Percentiles rank a stretch among this genome's conserved stretches.
These are phyloP conservation scores for Ornithoptera priamus DNA, from an alignment of 2,888 invertebrate species.

Conservation along the genomic window DNA sequence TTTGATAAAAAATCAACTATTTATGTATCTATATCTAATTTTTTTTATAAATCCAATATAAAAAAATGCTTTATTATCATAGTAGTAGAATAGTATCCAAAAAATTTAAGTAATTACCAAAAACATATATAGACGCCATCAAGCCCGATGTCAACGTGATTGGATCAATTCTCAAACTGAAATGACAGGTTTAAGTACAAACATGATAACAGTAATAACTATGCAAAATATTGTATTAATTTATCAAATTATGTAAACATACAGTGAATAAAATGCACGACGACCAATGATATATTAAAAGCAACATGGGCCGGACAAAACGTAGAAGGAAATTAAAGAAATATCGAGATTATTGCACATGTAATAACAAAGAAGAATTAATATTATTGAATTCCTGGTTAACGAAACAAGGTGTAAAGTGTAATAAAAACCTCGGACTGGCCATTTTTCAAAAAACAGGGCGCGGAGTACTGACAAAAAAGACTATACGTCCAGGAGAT, in stretches of 20 bases:
- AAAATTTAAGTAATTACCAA: too few relatives aligned
- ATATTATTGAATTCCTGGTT: constrained; percentile 79
- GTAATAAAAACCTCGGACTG: constrained; percentile 78
- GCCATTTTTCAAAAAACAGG: constrained; percentile 84
- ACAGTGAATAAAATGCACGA: constrained; percentile 5
- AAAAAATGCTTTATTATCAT: too few relatives aligned
- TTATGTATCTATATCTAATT: too few relatives aligned
- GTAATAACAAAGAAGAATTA: constrained; percentile 59
- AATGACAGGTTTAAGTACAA: neutral
- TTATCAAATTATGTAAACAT: neutral
- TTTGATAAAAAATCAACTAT: neutral
- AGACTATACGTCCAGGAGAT: constrained; percentile 76
- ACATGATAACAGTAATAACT: neutral
- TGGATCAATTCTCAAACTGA: neutral
- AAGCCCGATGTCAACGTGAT: neutral
- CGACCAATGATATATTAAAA: neutral
- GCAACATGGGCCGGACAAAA: constrained; percentile 75
- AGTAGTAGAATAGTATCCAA: too few relatives aligned
- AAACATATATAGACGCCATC: too few relatives aligned
- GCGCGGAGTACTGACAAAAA: constrained; percentile 85
- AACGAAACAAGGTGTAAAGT: constrained; percentile 74
- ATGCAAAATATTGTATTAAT: neutral
- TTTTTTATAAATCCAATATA: too few relatives aligned
- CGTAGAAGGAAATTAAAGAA: constrained; percentile 62
- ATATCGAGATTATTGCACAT: constrained; percentile 52